A percentile compares a stretch with the other conserved stretches of the same genome.
Conservation (phyloP, 2,113 vertebrate genomes). For the Semnornis frantzii region DNA sequence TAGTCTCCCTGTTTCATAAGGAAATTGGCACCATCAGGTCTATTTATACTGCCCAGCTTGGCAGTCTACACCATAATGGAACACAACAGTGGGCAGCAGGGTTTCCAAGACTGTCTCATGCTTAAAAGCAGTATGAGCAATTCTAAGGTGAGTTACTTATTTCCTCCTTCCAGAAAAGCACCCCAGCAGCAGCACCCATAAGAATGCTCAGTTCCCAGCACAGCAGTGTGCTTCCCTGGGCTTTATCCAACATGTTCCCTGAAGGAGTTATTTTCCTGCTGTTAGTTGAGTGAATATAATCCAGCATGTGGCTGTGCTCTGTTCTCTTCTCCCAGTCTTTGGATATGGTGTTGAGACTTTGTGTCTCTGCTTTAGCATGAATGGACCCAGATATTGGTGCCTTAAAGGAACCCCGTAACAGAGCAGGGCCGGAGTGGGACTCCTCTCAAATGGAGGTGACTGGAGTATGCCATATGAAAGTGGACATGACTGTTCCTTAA, state of each 20-base stretch:
- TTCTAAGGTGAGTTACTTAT: not conserved
- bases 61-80: not conserved
- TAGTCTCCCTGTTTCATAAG: not conserved
- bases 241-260: not conserved
- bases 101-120: not conserved
- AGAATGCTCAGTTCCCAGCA: not conserved
- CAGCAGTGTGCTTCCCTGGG: not conserved
- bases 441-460: not conserved
- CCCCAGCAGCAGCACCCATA: not conserved
- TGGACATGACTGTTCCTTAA: not conserved
- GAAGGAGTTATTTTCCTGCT: not conserved
- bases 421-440: not conserved
- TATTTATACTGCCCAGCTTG: not conserved
- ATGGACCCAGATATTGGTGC: not conserved
- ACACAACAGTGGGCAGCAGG: not conserved
- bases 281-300: not conserved
- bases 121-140: not conserved
- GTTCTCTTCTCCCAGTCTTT: not conserved
- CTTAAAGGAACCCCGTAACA: not conserved
- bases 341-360: fast-evolving
- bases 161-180: not conserved
- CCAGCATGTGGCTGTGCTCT: not conserved
- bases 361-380: not conserved
- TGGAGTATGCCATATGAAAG: not conserved
- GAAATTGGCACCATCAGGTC: not conserved